Evolutionary conservation across 2,888 invertebrate genomes (phyloP).

Genomic region (Fragum fragum): DNA sequence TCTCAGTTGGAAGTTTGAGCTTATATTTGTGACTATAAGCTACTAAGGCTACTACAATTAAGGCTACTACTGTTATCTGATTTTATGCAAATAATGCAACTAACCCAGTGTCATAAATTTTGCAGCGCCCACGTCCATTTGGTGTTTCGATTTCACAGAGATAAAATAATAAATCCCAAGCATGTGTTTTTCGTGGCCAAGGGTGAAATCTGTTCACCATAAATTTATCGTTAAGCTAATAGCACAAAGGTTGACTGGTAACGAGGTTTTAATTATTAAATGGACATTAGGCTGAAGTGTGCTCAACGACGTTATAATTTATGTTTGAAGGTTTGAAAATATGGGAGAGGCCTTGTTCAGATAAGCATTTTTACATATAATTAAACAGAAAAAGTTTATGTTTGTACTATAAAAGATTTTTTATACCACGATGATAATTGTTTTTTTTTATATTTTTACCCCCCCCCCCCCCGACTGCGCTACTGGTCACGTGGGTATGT

Average conservation of each 20-base stretch:
- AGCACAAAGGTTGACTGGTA: background rate
- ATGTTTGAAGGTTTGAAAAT: background rate
- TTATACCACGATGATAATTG: no score
- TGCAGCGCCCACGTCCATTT: no score
- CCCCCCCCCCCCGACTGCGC: no score
- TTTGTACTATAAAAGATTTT: background rate
- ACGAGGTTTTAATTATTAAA: constrained; percentile 5
- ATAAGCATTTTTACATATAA: background rate
- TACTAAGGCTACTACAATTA: no score
- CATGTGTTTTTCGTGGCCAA: constrained; percentile 3
- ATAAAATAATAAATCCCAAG: background rate
- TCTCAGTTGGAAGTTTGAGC: no score
- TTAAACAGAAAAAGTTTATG: background rate
- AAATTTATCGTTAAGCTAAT: background rate
- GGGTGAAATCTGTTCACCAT: constrained; percentile 6
- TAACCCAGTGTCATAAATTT: no score
- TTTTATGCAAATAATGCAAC: no score
- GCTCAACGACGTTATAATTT: constrained; percentile 4
- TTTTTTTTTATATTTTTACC: no score
- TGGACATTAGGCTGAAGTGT: constrained; percentile 13
- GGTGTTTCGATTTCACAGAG: background rate
- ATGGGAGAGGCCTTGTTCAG: background rate
- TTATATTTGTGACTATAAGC: no score
- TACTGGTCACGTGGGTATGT: no score
- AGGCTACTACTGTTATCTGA: no score